These are phyloP conservation scores for Amblyjoppa proteus DNA, from an alignment of 2,888 invertebrate genomes.

Conservation along the genomic window DNA sequence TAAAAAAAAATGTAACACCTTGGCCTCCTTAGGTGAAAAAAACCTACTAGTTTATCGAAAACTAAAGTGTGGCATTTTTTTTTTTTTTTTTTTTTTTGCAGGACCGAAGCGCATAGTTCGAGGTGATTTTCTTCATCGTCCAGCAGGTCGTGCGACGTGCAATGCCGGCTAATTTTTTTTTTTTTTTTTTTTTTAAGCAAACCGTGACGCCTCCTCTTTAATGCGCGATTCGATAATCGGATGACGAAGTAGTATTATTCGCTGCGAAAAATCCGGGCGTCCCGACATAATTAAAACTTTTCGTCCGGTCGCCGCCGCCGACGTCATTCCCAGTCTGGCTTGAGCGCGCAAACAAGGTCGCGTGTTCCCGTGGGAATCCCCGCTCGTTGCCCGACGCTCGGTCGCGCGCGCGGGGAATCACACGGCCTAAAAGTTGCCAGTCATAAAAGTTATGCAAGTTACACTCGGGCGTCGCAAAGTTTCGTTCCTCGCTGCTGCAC, in stretches of 20 bases:
- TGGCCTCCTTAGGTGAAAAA: too few species aligned
- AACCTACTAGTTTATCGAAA: too few species aligned
- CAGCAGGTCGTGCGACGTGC: neutral
- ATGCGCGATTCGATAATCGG: slow-evolving; percentile 61
- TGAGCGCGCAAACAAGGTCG: slow-evolving; percentile 64
- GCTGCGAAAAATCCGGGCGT: slow-evolving; percentile 55
- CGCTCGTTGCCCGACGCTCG: slow-evolving; percentile 23
- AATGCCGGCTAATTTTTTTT: neutral
- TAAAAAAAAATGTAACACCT: too few species aligned
- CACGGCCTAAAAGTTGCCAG: slow-evolving; percentile 74
- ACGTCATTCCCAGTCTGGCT: slow-evolving; percentile 47
- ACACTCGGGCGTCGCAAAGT: slow-evolving; percentile 68
- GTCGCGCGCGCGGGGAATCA: slow-evolving; percentile 45
- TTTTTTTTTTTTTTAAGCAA: neutral
- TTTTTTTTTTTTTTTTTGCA: too few species aligned
- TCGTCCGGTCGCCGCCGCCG: slow-evolving; percentile 55
- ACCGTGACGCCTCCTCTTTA: slow-evolving; percentile 21
- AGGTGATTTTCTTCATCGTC: neutral
- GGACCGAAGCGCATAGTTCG: neutral
- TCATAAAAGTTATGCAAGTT: slow-evolving; percentile 77
- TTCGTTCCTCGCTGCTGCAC: slow-evolving; percentile 56
- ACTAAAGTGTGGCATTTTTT: too few species aligned
- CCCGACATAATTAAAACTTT: slow-evolving; percentile 68
- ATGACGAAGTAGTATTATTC: slow-evolving; percentile 43
- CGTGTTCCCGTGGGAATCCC: slow-evolving; percentile 63